Percentiles rank a stretch among this genome's conserved stretches.
Conservation (phyloP, 2,888 invertebrate species). For the Clitarchus hookeri region DNA sequence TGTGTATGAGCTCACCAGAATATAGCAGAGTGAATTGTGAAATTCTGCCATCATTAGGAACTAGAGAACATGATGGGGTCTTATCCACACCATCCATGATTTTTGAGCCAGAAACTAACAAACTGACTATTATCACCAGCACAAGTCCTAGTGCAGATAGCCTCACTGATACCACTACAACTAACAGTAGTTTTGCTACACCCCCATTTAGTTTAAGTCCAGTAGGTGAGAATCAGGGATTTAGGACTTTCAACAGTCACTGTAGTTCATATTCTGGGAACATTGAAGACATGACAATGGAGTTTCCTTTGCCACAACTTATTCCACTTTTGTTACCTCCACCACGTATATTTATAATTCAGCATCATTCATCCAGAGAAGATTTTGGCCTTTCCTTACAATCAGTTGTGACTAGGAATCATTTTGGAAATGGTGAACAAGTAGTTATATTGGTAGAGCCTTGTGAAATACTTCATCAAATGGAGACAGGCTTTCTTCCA, state of each 20-base stretch:
- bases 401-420: slow-evolving; percentile 81
- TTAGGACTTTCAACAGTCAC: slow-evolving; percentile 49
- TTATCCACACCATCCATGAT: slow-evolving; percentile 39
- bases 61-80: slow-evolving; percentile 37
- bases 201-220: slow-evolving; percentile 86
- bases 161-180: slow-evolving; percentile 76
- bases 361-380: slow-evolving; percentile 79
- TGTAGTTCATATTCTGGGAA: slow-evolving; percentile 52
- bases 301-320: slow-evolving; percentile 67
- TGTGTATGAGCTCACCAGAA: slow-evolving; percentile 33
- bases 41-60: slow-evolving; percentile 35
- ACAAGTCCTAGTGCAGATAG: slow-evolving; percentile 85
- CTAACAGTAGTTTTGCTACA: slow-evolving; percentile 84
- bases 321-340: slow-evolving; percentile 70
- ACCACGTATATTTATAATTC: slow-evolving; percentile 75
- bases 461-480: slow-evolving; percentile 70
- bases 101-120: slow-evolving; percentile 28
- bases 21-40: slow-evolving; percentile 40
- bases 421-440: slow-evolving; percentile 51
- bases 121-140: slow-evolving; percentile 35
- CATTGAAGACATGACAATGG: slow-evolving; percentile 56
- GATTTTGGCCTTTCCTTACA: slow-evolving; percentile 94
- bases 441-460: slow-evolving; percentile 91
- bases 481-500: slow-evolving; percentile 80
- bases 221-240: slow-evolving; percentile 83